Evolutionary conservation across 2,888 invertebrate species (phyloP).

Genomic region (Drosophila mulleri): DNA sequence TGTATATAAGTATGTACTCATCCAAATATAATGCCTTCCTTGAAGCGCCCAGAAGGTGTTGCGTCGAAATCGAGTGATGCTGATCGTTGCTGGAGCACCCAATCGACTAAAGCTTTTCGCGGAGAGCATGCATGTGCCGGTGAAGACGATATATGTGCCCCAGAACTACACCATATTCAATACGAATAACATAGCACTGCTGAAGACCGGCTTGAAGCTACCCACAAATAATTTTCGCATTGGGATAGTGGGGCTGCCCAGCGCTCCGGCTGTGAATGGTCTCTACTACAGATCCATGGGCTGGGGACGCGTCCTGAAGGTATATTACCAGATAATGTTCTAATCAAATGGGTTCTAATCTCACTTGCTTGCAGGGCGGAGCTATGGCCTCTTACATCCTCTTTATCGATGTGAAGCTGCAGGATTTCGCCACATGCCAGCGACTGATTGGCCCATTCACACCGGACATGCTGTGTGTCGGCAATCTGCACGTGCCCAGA

Average conservation of each 20-base stretch:
- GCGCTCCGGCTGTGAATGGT: conserved; percentile 1
- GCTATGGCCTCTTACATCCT: conserved; percentile 28
- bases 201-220: neutral
- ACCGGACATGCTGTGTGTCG: conserved; percentile 49
- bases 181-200: conserved; percentile 60
- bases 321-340: neutral
- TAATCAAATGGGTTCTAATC: neutral
- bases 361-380: conserved; percentile 37
- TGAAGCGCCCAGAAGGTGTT: conserved; percentile 50
- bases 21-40: neutral
- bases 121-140: conserved; percentile 23
- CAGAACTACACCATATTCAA: conserved; percentile 46
- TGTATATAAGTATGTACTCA: neutral
- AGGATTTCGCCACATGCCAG: conserved; percentile 7
- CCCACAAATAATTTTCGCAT: conserved; percentile 28
- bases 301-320: conserved; percentile 56
- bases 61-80: conserved; percentile 40
- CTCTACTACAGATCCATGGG: conserved; percentile 38
- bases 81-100: conserved; percentile 55
- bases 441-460: neutral
- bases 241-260: conserved; percentile 29
- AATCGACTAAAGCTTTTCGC: conserved; percentile 37
- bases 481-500: neutral
- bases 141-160: conserved; percentile 54
- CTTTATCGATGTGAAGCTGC: conserved; percentile 25